Conservation (phyloP, 2,113 vertebrate species). For the Epinephelus moara region DNA sequence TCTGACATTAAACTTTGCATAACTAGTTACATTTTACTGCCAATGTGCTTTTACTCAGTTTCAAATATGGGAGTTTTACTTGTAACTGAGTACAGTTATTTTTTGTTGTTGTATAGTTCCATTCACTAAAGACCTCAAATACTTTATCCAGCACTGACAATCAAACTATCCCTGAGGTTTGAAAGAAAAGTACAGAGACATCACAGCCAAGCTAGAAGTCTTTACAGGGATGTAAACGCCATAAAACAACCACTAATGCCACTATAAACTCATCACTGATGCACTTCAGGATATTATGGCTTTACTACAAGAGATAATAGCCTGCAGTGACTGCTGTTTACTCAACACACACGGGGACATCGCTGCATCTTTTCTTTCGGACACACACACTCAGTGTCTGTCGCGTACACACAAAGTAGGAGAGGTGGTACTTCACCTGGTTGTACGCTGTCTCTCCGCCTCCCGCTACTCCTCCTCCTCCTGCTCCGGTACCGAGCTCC, state of each 20-base stretch:
- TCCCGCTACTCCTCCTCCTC: constrained; percentile 25
- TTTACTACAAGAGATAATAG: not conserved
- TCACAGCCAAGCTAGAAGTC: not conserved
- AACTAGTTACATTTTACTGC: not conserved
- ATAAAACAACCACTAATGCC: not conserved
- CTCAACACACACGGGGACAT: constrained; percentile 4
- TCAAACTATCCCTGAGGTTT: not conserved
- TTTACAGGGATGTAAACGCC: not conserved
- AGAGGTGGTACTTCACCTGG: constrained; percentile 61
- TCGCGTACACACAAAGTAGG: not conserved
- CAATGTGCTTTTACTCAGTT: not conserved
- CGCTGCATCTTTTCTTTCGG: not conserved
- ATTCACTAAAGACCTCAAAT: too few species aligned
- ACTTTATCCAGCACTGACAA: not conserved
- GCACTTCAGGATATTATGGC: not conserved
- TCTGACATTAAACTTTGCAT: not conserved
- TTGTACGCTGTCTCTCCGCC: constrained; percentile 48
- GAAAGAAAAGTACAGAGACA: not conserved
- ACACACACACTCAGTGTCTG: not conserved
- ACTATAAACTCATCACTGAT: not conserved
- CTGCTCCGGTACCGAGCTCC: constrained; percentile 66
- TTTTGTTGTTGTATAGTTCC: not conserved
- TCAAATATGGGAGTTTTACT: not conserved
- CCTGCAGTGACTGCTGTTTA: constrained; percentile 3
- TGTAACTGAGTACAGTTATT: too few species aligned